Percentiles rank a stretch among this genome's conserved stretches.
phyloP scores from a whole-genome alignment of 2,113 vertebrate genomes.

The Vanacampus margaritifer region DNA sequence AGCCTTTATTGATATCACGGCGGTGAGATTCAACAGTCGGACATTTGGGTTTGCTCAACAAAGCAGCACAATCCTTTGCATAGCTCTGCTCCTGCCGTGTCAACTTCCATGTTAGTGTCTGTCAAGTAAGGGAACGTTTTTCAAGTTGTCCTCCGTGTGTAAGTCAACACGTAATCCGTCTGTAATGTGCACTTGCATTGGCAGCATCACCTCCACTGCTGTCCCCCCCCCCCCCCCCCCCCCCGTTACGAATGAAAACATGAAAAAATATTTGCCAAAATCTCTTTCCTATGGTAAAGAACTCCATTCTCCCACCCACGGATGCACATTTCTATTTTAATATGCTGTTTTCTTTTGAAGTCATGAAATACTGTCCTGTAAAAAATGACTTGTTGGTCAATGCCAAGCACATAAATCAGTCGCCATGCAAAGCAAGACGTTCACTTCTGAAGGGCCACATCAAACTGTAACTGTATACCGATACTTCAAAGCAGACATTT shows the following conservation, averaged over 20 bases:
- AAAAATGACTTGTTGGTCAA: slow-evolving; percentile 42
- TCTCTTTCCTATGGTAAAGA: slow-evolving; percentile 75
- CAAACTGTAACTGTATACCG: slow-evolving; percentile 32
- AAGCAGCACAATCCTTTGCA: slow-evolving; percentile 35
- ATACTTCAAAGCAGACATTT: slow-evolving; percentile 36
- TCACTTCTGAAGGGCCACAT: slow-evolving; percentile 43
- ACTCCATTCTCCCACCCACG: slow-evolving; percentile 56
- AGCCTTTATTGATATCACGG: too few relatives aligned
- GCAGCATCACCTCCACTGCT: slow-evolving; percentile 40
- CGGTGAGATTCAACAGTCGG: too few relatives aligned
- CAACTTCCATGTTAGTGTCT: slow-evolving; percentile 20
- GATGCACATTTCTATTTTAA: slow-evolving; percentile 74
- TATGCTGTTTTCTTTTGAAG: slow-evolving; percentile 56
- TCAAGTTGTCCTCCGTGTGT: slow-evolving; percentile 33
- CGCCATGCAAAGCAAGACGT: slow-evolving; percentile 35
- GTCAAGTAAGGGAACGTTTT: slow-evolving; percentile 21
- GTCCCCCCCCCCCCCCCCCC: too few relatives aligned
- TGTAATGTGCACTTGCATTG: slow-evolving; percentile 33
- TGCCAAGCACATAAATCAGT: slow-evolving; percentile 41
- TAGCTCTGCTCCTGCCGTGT: slow-evolving; percentile 44
- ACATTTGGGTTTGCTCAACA: neutral
- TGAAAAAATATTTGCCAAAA: slow-evolving; percentile 61
- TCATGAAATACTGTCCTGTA: slow-evolving; percentile 51
- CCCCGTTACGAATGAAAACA: slow-evolving; percentile 55
- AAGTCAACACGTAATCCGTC: slow-evolving; percentile 20